A percentile compares a stretch with the other conserved stretches of the same genome.
Conservation (phyloP, 2,797 vertebrate genomes). For the Melopsittacus undulatus region DNA sequence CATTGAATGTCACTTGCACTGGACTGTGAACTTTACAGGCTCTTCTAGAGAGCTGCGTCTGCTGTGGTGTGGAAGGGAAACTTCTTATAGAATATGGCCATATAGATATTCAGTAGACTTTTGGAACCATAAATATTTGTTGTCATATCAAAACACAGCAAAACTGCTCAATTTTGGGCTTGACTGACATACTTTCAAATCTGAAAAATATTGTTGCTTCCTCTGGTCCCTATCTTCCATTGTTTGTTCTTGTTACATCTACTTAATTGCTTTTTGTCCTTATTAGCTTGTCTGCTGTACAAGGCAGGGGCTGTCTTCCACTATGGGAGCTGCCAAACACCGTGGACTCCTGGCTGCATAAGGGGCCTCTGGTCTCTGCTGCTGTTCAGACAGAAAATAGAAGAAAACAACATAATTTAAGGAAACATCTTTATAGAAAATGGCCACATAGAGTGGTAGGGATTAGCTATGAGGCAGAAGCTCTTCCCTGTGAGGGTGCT, state of each 20-base stretch:
- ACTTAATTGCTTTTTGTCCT: neutral
- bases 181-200: neutral
- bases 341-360: neutral
- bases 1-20: neutral
- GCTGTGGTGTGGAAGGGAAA: neutral
- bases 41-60: neutral
- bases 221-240: neutral
- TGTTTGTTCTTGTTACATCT: neutral
- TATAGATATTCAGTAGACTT: neutral
- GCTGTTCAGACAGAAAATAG: neutral
- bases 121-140: neutral
- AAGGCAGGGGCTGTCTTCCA: neutral
- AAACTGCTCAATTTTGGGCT: neutral
- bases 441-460: neutral
- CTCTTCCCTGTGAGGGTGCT: neutral
- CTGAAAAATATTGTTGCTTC: neutral
- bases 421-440: neutral
- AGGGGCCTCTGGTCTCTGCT: neutral
- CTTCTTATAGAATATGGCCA: neutral
- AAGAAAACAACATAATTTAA: neutral
- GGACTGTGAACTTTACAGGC: neutral
- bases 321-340: neutral
- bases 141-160: neutral
- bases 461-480: neutral
- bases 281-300: neutral